A percentile compares a stretch with the other conserved stretches of the same genome.
phyloP scores from a whole-genome alignment of 2,113 vertebrate species.

The Phocoena sinus region DNA sequence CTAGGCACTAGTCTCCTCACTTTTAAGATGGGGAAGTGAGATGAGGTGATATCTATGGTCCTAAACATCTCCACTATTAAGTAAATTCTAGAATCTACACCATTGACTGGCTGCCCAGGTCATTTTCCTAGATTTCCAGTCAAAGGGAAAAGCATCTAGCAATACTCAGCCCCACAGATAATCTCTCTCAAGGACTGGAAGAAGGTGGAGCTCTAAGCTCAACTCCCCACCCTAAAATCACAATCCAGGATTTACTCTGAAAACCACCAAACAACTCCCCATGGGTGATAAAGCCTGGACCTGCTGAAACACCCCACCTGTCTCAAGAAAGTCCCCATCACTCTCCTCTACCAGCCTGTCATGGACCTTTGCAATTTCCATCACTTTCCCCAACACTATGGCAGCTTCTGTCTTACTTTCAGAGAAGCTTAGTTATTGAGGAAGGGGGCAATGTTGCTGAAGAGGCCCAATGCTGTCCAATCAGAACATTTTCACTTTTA shows the following conservation, averaged over 20 bases:
- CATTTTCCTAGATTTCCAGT: background rate
- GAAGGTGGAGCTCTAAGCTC: background rate
- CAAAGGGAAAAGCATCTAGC: background rate
- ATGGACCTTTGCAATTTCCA: background rate
- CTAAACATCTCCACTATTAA: background rate
- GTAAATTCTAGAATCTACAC: background rate
- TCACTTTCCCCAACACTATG: too few relatives aligned
- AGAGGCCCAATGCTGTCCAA: background rate
- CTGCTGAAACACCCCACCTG: background rate
- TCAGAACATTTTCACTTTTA: background rate
- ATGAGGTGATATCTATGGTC: background rate
- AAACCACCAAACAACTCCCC: background rate
- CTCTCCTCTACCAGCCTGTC: background rate
- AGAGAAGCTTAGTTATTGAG: background rate
- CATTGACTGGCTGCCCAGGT: background rate
- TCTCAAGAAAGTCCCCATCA: background rate
- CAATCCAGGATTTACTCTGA: background rate
- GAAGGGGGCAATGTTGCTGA: fast-evolving
- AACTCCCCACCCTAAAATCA: background rate
- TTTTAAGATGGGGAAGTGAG: background rate
- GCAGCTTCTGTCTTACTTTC: background rate
- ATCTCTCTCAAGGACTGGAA: background rate
- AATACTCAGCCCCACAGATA: background rate
- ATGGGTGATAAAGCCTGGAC: background rate
- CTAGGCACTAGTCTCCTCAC: background rate